Evolutionary conservation across 2,113 vertebrate species (phyloP), one percentile per base, ranked within the genome.

Genomic region (Pterocles gutturalis): DNA sequence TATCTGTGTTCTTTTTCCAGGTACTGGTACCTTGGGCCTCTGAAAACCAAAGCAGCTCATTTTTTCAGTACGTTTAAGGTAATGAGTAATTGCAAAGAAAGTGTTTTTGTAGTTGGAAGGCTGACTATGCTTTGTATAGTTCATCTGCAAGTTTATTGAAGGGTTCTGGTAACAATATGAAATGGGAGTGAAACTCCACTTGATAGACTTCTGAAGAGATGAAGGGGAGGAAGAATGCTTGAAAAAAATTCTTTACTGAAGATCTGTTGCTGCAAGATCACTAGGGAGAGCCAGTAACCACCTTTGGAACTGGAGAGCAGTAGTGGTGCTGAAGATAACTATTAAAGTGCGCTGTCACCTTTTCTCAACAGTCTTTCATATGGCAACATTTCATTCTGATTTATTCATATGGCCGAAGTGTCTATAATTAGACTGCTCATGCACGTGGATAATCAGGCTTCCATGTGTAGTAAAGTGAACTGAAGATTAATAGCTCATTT

Each of bases 1-100:
- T 72, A 0, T 93, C 46, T 82, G 55, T 88, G 81, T 90, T 70
- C 7, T 95, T 76, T 82, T 96, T 96, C 65, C 95, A 99, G 99
- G 93, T 99, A 99, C 93, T 99, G 99, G 99, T 99, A 99, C 90
- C 98, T 99, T 51, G 99, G 99, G 36, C 99, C 99, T 81, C 97
- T 99, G 89, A 99, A 99, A 98, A 98, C 98, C 43, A 99, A 98
- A 97, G 99, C 99, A 92, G 99, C 99, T 76, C 99, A 99, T 93
- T 99, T 99, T 97, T 99, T 99, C 87, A 99, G 98, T 65, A 98
- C 98, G 13, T 90, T 99, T 45, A 98, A 98, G 98, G 99, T 99
- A 97, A 97, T 81, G 26, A 61, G 46, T 66, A 36, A 48, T 82
- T 90, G 17, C 14, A 2, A 83, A 21, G 13, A 24, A 83, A 41